Percentiles rank a stretch among this genome's conserved stretches.
Evolutionary conservation across 1,140 invertebrate genomes (phyloP).

Genomic region (Phenacoccus solenopsis): DNA sequence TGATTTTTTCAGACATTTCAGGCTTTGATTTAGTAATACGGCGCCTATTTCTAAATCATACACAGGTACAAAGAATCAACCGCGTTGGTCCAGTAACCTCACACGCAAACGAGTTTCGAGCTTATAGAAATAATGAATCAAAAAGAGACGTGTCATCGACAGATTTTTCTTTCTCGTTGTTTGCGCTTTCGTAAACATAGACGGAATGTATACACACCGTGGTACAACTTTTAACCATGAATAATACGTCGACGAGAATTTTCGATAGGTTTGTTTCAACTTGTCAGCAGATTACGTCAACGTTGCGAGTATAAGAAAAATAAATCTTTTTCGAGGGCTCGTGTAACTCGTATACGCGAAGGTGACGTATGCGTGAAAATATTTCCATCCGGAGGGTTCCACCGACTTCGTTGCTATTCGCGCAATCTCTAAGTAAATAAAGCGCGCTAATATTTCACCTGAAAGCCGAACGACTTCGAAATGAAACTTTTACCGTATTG

Average conservation of each 20-base stretch:
- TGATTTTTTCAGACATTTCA: neutral
- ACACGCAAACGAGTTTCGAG: neutral
- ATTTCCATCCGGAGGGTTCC: no score
- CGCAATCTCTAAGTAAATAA: no score
- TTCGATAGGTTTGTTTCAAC: neutral
- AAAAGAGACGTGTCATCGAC: neutral
- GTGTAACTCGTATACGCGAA: no score
- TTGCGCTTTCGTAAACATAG: no score
- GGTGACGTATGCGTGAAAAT: no score
- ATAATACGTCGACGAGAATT: neutral
- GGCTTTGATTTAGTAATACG: neutral
- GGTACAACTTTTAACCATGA: no score
- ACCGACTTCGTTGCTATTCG: no score
- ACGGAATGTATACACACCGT: neutral
- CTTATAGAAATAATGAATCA: conserved; percentile 3
- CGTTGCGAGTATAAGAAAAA: neutral
- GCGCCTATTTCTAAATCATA: neutral
- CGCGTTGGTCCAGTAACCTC: neutral
- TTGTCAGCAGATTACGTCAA: neutral
- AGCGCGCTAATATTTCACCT: no score
- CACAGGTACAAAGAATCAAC: no score
- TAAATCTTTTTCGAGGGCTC: neutral
- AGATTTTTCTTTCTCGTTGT: neutral
- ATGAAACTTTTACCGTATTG: no score
- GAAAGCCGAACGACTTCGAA: no score